phyloP scores from a whole-genome alignment of 2,888 invertebrate genomes.

The Mesorhabditis belari region DNA sequence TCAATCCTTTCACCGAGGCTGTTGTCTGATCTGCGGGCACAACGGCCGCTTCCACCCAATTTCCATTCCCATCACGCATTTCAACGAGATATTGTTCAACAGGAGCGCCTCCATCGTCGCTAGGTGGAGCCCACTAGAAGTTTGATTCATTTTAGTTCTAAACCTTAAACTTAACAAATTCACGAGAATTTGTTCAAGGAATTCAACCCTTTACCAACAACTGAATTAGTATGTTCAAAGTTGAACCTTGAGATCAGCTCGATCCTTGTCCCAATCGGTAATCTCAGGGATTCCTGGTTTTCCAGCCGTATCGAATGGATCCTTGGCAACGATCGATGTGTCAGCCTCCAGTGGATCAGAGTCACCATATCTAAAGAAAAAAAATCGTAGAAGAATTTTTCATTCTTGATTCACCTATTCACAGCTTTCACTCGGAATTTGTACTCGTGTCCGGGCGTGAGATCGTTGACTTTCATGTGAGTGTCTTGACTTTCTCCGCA shows the following conservation, averaged over 20 bases:
- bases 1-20: conserved; percentile 80
- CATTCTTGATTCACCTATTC: conserved; percentile 45
- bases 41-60: conserved; percentile 65
- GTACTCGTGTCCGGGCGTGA: conserved; percentile 71
- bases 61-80: conserved; percentile 89
- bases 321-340: conserved; percentile 57
- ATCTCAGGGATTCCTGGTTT: conserved; percentile 56
- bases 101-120: conserved; percentile 53
- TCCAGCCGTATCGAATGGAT: conserved; percentile 57
- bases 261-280: conserved; percentile 53
- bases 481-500: conserved; percentile 52
- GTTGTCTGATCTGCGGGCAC: conserved; percentile 73
- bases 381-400: background rate
- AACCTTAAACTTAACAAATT: background rate
- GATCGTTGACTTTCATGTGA: conserved; percentile 67
- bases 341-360: conserved; percentile 57
- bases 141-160: background rate
- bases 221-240: conserved; percentile 25
- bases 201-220: background rate
- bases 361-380: conserved; percentile 39
- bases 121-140: conserved; percentile 51
- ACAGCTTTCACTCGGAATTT: conserved; percentile 59
- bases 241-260: conserved; percentile 45
- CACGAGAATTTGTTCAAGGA: background rate
- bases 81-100: conserved; percentile 74